Percentiles rank a stretch among this genome's conserved stretches.
phyloP scores from a whole-genome alignment of 2,113 vertebrate species.

The Neopipo cinnamomea region DNA sequence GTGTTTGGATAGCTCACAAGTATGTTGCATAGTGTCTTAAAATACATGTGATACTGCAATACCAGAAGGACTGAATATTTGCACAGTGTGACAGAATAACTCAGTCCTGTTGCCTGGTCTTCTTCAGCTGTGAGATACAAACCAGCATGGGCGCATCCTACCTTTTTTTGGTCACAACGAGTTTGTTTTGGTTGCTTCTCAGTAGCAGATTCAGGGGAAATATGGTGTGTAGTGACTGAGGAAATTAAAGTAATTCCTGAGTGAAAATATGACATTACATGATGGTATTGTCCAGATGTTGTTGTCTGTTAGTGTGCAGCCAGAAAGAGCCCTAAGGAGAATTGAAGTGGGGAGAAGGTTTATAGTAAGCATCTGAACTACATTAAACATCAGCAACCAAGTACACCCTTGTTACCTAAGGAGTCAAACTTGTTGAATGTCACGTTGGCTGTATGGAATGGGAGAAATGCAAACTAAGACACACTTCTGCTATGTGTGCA shows the following conservation, averaged over 20 bases:
- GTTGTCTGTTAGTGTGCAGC: neutral
- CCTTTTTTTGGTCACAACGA: neutral
- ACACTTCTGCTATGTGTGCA: slow-evolving; percentile 65
- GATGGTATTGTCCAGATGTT: neutral
- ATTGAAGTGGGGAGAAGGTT: slow-evolving; percentile 19
- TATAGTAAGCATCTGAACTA: neutral
- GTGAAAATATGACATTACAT: neutral
- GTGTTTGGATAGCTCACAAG: neutral
- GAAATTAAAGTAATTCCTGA: neutral
- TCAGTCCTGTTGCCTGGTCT: neutral
- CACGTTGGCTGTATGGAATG: slow-evolving; percentile 71
- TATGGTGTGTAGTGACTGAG: neutral
- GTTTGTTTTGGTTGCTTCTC: neutral
- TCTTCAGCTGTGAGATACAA: neutral
- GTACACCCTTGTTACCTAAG: slow-evolving; percentile 31
- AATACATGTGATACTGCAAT: neutral
- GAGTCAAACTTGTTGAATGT: slow-evolving; percentile 60
- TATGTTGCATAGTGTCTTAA: neutral
- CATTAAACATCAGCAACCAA: slow-evolving; percentile 38
- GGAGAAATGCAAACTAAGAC: slow-evolving; percentile 65
- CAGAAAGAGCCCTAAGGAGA: slow-evolving; percentile 42
- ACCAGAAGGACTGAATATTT: neutral
- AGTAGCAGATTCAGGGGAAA: neutral
- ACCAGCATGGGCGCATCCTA: accelerated
- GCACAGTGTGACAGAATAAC: neutral